Base-by-base conservation (phyloP, 2,797 vertebrate genomes). In the Nannoperca obscura region DNA sequence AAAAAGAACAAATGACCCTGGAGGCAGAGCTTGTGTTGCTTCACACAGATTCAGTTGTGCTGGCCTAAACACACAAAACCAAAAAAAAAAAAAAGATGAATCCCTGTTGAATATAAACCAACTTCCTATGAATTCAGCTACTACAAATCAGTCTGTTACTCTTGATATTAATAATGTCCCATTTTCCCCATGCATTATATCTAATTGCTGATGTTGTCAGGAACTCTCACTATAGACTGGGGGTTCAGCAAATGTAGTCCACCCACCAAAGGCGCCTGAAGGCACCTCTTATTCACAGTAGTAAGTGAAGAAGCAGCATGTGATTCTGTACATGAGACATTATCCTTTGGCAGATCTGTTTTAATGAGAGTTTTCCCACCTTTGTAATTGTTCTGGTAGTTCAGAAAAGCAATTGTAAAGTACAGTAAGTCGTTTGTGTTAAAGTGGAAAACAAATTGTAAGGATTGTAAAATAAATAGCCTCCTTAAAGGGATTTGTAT, bases 381-480 rank as follows among this genome's bases (percentile, higher is more conserved):
- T 9, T 55, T 5, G 22, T 4, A 38, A 30, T 52, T 50, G 50
- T 60, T 65, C 4, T 55, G 4, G 24, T 20, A 63, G 44, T n/a
- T 9, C 3, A 70, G 62, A 54, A 44, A 76, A 81, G n/a, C 27
- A 38, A 7, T 7, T 42, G 36, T 65, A 19, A 69, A 60, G 27
- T 54, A 61, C 76, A 80, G 10, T 20, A 11, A 58, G 19, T 22
- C 20, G 27, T 71, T 73, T 59, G 19, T 85, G 40, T 54, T 63
- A 22, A 64, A 55, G 38, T 61, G 20, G 49, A 68, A 65, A 79
- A 76, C 34, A 78, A 52, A 62, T 81, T 50, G 61, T 44, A n/a
- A 60, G 12, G 5, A 46, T 24, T 63, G 30, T 17, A 10, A 42
- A 38, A 47, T n/a, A 55, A 76, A 55, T 8, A 40, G 30, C 30